These are phyloP conservation scores for Drosophila rufa DNA, from an alignment of 1,140 invertebrate genomes.

Conservation along the genomic window DNA sequence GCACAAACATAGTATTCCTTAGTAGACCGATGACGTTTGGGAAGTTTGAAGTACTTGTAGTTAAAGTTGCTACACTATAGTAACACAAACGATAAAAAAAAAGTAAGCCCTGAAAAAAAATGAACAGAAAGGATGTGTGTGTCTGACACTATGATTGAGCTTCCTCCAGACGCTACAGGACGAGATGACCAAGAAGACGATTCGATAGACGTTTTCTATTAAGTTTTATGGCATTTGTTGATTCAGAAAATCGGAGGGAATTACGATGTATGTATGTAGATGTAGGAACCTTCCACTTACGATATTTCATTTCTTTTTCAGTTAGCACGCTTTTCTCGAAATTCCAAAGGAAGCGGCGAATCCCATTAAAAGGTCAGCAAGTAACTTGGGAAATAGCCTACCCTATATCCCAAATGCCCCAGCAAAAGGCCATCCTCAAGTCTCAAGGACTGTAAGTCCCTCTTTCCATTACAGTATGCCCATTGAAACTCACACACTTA, in stretches of 20 bases:
- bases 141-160: not conserved
- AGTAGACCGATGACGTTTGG: not conserved
- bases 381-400: not conserved
- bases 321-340: too few species aligned
- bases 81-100: too few species aligned
- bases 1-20: not conserved
- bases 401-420: too few species aligned
- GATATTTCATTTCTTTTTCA: too few species aligned
- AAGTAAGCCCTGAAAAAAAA: not conserved
- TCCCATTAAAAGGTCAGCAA: too few species aligned
- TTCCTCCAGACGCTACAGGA: too few species aligned
- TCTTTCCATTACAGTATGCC: not conserved
- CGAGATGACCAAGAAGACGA: too few species aligned
- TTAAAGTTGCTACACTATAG: too few species aligned
- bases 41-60: not conserved
- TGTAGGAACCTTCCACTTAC: too few species aligned
- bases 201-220: not conserved
- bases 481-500: not conserved
- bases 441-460: not conserved
- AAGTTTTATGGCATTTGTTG: slow-evolving; percentile 2
- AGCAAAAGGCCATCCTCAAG: too few species aligned
- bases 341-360: too few species aligned
- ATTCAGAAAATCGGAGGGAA: not conserved
- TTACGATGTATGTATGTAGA: slow-evolving; percentile 29
- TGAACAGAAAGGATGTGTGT: not conserved